Base-by-base conservation (phyloP, 2,888 invertebrate genomes). In the Ormyrus pomaceus region DNA sequence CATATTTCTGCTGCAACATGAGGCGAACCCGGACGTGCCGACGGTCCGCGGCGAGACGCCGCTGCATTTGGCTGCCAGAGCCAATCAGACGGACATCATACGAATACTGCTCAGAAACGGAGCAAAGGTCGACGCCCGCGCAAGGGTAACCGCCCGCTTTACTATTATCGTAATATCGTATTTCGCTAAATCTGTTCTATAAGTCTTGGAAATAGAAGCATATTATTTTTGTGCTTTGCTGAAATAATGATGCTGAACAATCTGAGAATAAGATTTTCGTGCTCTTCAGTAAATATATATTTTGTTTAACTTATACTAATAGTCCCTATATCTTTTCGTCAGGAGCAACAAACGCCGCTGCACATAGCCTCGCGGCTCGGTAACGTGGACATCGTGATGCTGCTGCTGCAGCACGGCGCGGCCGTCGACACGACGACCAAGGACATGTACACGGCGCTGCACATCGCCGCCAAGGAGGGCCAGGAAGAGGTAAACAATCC, bases 31-130 rank as follows among this genome's bases (percentile, higher is more conserved):
- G 0, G 98, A 99, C 92, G 95, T 97, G 76, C 96, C 97, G 81
- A 99, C 99, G 0, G 97, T 99, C 45, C 93, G 99, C 34, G 99
- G 98, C 0, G 99, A 99, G 92, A 99, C 99, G 0, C 98, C 99
- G 1, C 92, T 99, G 64, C 99, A 99, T 91, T 93, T 99, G 82
- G 99, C 99, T 0, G 98, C 99, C 55, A 92, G 99, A 71, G 98
- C 99, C 82, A 99, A 99, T 91, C 99, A 99, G 93, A 97, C 98
- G 0, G 99, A 99, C 90, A 96, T 99, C 82, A 98, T 99, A 85
- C 93, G 99, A 74, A 98, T 99, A 88, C 93, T 99, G 86, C 93
- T 99, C 69, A 93, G 99, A 87, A 98, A 99, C 89, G 97, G 96
- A 75, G 98, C 99, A 8, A 95, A 95, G 91, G 96, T 96, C 46